Percentiles rank a stretch among this genome's conserved stretches.
Conservation (phyloP, 35 echinoderm and acorn worm species). For the Strongylocentrotus purpuratus region DNA sequence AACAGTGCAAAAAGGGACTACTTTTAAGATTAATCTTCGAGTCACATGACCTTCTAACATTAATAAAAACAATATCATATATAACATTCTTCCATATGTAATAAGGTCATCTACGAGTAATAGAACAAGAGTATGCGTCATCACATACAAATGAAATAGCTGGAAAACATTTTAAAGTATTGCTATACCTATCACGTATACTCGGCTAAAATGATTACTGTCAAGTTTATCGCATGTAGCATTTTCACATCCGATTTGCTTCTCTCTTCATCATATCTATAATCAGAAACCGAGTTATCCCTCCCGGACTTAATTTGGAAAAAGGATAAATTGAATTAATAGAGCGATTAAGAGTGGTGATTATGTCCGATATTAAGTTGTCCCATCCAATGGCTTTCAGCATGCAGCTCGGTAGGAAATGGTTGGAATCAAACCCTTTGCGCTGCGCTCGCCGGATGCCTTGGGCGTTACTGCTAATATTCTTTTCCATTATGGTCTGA, state of each 20-base stretch:
- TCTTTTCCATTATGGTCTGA: conserved; percentile 29
- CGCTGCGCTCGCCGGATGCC: neutral
- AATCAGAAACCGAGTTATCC: neutral
- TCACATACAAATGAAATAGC: neutral
- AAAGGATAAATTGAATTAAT: conserved; percentile 43
- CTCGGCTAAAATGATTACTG: neutral
- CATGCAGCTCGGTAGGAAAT: neutral
- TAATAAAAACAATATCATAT: no score
- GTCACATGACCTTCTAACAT: no score
- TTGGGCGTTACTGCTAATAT: neutral
- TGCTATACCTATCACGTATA: neutral
- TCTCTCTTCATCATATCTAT: neutral
- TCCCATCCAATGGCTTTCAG: neutral
- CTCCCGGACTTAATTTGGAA: conserved; percentile 1
- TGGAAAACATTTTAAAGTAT: neutral
- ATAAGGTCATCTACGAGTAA: no score
- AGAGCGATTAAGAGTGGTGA: conserved; percentile 26
- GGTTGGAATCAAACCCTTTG: neutral
- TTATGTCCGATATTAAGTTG: conserved; percentile 17
- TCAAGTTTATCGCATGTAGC: neutral
- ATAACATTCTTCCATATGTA: no score
- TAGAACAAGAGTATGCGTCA: neutral
- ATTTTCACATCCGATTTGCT: neutral
- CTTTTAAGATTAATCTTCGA: no score
- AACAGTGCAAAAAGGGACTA: no score